phyloP scores from a whole-genome alignment of 2,888 invertebrate genomes.

The Cataglyphis livida region DNA sequence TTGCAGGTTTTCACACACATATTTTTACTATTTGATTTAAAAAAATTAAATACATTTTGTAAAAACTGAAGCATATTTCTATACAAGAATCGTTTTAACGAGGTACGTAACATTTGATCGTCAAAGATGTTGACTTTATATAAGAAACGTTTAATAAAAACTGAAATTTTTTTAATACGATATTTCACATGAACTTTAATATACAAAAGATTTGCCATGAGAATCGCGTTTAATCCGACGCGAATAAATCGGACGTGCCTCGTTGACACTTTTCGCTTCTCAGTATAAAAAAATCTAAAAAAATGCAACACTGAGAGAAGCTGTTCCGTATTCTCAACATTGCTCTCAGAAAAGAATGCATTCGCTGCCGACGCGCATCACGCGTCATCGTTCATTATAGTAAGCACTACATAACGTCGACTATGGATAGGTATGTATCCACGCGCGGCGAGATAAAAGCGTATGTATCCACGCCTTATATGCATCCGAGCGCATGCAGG shows the following conservation, averaged over 20 bases:
- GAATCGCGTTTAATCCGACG: conserved; percentile 13
- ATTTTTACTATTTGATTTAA: not conserved
- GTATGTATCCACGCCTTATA: conserved; percentile 48
- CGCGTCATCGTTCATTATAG: conserved; percentile 60
- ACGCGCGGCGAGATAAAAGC: conserved; percentile 61
- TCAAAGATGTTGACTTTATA: not conserved
- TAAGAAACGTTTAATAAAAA: not conserved
- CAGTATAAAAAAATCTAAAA: conserved; percentile 41
- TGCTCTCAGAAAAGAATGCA: not conserved
- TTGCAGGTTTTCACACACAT: not conserved
- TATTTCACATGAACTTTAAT: not conserved
- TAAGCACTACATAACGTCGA: conserved; percentile 54
- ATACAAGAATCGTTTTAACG: not conserved
- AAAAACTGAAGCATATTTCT: not conserved
- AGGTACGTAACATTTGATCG: not conserved
- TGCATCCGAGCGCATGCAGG: not conserved
- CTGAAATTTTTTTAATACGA: not conserved
- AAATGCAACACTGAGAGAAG: conserved; percentile 36
- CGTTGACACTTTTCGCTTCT: conserved; percentile 1
- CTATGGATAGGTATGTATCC: conserved; percentile 32
- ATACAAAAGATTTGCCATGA: not conserved
- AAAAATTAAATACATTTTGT: not conserved
- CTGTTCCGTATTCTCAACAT: not conserved
- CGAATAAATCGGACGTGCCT: conserved; percentile 13
- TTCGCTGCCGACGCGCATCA: conserved; percentile 30